A percentile compares a stretch with the other conserved stretches of the same genome.
Evolutionary conservation across 2,797 vertebrate species (phyloP).

Genomic region (Pseudopleuronectes americanus): DNA sequence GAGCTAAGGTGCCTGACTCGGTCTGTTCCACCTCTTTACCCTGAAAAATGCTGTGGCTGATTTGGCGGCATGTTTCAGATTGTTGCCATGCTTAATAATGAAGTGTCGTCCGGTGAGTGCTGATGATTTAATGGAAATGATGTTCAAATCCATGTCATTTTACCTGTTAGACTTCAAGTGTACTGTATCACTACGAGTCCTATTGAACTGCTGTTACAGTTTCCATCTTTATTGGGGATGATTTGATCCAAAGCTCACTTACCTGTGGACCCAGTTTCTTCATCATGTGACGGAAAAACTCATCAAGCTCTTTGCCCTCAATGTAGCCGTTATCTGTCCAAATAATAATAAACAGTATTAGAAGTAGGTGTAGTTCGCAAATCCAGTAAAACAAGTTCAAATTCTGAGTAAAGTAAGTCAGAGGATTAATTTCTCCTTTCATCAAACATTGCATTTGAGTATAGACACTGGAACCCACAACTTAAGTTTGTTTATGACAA

Average conservation of each 20-base stretch:
- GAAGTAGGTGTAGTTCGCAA: not conserved
- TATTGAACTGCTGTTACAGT: not conserved
- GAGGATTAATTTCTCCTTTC: not conserved
- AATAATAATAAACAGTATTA: not conserved
- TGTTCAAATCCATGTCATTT: not conserved
- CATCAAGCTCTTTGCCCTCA: constrained; percentile 92
- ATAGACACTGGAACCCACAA: too few relatives aligned
- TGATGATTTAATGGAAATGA: not conserved
- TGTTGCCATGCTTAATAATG: not conserved
- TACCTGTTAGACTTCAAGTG: not conserved
- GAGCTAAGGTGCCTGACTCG: too few relatives aligned
- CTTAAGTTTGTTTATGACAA: too few relatives aligned
- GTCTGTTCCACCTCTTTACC: not conserved
- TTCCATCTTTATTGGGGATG: not conserved
- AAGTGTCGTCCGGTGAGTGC: not conserved
- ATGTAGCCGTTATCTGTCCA: constrained; percentile 94
- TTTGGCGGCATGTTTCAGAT: not conserved
- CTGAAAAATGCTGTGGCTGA: not conserved
- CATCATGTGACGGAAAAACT: constrained; percentile 91
- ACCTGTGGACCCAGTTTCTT: constrained; percentile 85
- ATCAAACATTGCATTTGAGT: not conserved
- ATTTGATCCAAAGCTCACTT: constrained; percentile 60
- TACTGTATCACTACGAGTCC: not conserved
- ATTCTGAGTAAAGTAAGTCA: not conserved
- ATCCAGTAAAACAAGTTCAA: not conserved